Conservation (phyloP, 2,888 invertebrate species). For the Catotricha subobsoleta region DNA sequence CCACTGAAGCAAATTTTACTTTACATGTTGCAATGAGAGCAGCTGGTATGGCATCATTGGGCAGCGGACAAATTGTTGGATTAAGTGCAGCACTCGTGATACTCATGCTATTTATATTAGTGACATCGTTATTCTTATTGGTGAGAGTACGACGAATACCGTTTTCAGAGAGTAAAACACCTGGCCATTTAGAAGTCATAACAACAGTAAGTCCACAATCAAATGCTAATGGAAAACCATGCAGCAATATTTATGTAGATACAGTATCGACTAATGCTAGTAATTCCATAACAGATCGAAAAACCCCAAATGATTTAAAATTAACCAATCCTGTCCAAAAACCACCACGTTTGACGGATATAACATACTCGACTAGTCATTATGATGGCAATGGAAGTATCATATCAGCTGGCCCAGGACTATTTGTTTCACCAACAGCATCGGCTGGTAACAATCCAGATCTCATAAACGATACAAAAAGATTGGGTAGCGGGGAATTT, state of each 20-base stretch:
- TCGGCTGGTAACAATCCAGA: conserved; percentile 67
- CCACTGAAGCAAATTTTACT: conserved; percentile 76
- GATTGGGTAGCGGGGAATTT: conserved; percentile 38
- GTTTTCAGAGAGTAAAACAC: conserved; percentile 56
- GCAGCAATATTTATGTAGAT: conserved; percentile 14
- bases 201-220: conserved; percentile 40
- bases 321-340: conserved; percentile 48
- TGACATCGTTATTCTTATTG: conserved; percentile 54
- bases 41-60: conserved; percentile 63
- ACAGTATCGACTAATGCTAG: conserved; percentile 29
- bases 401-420: conserved; percentile 41
- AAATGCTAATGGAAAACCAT: conserved; percentile 32
- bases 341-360: conserved; percentile 47
- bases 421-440: conserved; percentile 56
- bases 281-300: conserved; percentile 18
- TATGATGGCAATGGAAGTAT: conserved; percentile 50
- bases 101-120: conserved; percentile 53
- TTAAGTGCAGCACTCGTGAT: conserved; percentile 65
- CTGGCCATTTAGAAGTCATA: conserved; percentile 53
- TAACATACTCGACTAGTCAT: conserved; percentile 48
- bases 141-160: conserved; percentile 56
- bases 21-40: conserved; percentile 60
- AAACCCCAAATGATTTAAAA: conserved; percentile 29
- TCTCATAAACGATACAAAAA: conserved; percentile 65
- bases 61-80: conserved; percentile 71